Evolutionary conservation across 2,797 vertebrate genomes (phyloP), one percentile per base, ranked within the genome.

Genomic region (Fistularia commersonii): DNA sequence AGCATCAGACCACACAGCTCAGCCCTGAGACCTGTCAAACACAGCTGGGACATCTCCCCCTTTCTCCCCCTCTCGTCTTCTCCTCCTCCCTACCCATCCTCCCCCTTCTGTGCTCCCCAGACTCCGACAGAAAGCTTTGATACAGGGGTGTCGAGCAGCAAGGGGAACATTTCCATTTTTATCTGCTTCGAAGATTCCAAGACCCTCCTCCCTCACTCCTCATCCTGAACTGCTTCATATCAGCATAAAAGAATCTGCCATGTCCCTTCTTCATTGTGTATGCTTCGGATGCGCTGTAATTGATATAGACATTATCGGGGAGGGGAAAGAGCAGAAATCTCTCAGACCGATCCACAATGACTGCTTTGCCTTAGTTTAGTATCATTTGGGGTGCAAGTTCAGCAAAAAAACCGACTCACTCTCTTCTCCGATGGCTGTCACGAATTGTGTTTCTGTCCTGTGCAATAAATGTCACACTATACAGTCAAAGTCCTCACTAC

Each of bases 41-140:
- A 84, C 88, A 89, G 88, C 85, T 89, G 87, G 85, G 87, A 84
- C 84, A 77, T 86, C 74, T 85, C 77, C 51, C 69, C 69, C 60
- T 31, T 12, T 46, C 12, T 10, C 7, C 32, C 11, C 36, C 63
- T 36, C 45, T 54, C 60, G 55, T 66, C 60, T 46, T 53, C 65
- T 70, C 68, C 68, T 70, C 62, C 65, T 59, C 52, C 69, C 54
- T 56, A 46, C 53, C 63, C 66, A 67, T 57, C 67, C 71, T 67
- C 63, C 72, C 54, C 66, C 64, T 47, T 11, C 52, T 41, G 11
- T 11, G 54, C 54, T 84, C 82, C 82, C 80, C 71, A 76, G 81
- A 83, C 81, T 78, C 72, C 45, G 6, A 62, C 75, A 62, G 69
- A 70, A 71, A 50, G 85, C 87, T 89, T 87, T 89, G 85, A 89